Evolutionary conservation across 2,888 invertebrate genomes (phyloP).

Genomic region (Psylliodes chrysocephalus): DNA sequence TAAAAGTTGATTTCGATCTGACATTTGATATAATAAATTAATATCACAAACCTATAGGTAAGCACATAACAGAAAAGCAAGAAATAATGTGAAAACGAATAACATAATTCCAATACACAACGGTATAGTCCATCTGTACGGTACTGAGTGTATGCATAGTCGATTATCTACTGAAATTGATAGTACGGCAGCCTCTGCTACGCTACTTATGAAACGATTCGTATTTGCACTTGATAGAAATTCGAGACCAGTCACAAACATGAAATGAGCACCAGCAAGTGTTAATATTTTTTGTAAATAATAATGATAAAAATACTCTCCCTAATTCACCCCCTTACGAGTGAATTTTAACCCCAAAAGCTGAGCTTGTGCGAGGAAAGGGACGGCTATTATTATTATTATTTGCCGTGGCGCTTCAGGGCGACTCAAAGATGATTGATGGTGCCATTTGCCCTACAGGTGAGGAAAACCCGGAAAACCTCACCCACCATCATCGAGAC

Average conservation of each 20-base stretch:
- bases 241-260: conserved; percentile 96
- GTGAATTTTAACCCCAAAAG: no score
- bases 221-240: conserved; percentile 86
- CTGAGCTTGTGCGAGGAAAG: no score
- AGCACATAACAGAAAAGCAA: conserved; percentile 84
- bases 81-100: conserved; percentile 79
- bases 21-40: background rate
- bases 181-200: conserved; percentile 87
- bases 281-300: conserved; percentile 77
- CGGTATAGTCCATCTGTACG: conserved; percentile 80
- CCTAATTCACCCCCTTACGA: no score
- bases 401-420: no score
- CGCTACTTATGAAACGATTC: conserved; percentile 77
- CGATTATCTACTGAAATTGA: conserved; percentile 97
- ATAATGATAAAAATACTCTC: no score
- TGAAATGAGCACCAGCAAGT: conserved; percentile 87
- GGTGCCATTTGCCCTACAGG: no score
- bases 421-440: no score
- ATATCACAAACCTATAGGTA: conserved; percentile 66
- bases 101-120: conserved; percentile 83
- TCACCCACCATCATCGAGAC: no score
- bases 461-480: no score
- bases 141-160: conserved; percentile 88
- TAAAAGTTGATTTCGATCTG: no score
- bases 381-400: no score